Base-by-base conservation (phyloP, 2,113 vertebrate species). In the Calcarius ornatus region DNA sequence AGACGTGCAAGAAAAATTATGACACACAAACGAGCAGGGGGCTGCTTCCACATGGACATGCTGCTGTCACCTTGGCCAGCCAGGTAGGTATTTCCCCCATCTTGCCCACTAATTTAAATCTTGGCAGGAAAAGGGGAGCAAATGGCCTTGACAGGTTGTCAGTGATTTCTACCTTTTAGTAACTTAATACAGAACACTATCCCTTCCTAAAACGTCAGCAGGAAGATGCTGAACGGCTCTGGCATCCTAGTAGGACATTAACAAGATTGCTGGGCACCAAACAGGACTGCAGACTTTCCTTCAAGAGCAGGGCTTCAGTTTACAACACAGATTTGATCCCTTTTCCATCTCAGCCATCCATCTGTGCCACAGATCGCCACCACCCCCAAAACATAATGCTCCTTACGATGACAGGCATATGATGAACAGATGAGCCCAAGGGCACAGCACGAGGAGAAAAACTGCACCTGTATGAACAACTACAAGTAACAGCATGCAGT, bases 181-280 rank as follows among this genome's bases (percentile, higher is more conserved):
- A 95, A 96, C 80, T 54, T 73, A 86, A 95, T 88, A 90, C 80
- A 66, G 76, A 64, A 83, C 56, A 5, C 38, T 15, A 57, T 23
- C 9, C 40, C 59, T 68, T 91, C 93, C 80, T 79, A 64, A 96
- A 88, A 90, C 1, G 0, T 90, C 75, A 91, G 66, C 54, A 79
- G 82, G 35, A 94, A 57, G 76, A 92, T 80, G 79, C 77, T 57
- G 42, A 6, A 38, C 1, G 5, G 79, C 56, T 66, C 64, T 92
- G 94, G 86, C 88, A 96, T 95, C 86, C 71, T 30, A 86, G 76
- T 59, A 92, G 81, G 92, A 63, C 76, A 94, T 94, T 93, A 96
- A 94, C 95, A 90, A 86, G 88, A 95, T 95, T 95, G 82, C 43
- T 73, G 68, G 61, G 37, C 65, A 81, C 60, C 87, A 71, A 79